These are phyloP conservation scores for Formica exsecta DNA, from an alignment of 1,140 invertebrate species.

Conservation along the genomic window DNA sequence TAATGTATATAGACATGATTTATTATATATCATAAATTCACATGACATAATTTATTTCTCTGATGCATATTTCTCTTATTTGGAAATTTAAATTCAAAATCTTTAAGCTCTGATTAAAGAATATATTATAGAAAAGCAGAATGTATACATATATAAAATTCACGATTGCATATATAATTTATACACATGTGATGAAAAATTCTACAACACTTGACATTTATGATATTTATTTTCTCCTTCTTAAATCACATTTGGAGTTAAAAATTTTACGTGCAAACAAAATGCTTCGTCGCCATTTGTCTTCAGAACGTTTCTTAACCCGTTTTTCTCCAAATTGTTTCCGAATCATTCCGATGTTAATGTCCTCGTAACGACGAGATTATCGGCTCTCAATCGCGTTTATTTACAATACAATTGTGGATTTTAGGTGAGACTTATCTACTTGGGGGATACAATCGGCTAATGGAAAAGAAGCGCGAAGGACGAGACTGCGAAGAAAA, in stretches of 20 bases:
- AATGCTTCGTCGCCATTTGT: constrained; percentile 25
- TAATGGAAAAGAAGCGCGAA: constrained; percentile 77
- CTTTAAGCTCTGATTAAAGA: background rate
- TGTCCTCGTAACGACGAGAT: constrained; percentile 44
- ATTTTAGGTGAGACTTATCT: constrained; percentile 78
- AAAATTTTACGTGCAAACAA: background rate
- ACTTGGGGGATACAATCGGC: constrained; percentile 81
- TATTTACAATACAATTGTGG: constrained; percentile 78
- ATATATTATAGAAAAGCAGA: background rate
- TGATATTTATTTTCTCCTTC: background rate
- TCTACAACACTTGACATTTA: background rate
- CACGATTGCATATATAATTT: background rate
- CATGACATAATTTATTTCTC: background rate
- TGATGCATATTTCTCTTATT: background rate
- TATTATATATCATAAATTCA: constrained; percentile 7
- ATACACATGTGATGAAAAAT: background rate
- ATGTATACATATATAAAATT: no score
- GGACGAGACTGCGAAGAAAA: constrained; percentile 53
- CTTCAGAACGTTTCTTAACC: constrained; percentile 44
- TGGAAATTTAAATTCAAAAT: background rate
- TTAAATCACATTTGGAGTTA: background rate
- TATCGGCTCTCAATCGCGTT: constrained; percentile 57
- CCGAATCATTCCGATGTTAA: constrained; percentile 56
- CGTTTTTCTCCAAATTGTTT: constrained; percentile 38
- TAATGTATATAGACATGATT: background rate